A percentile compares a stretch with the other conserved stretches of the same genome.
Conservation (phyloP, 2,797 vertebrate genomes). For the Trichosurus vulpecula region DNA sequence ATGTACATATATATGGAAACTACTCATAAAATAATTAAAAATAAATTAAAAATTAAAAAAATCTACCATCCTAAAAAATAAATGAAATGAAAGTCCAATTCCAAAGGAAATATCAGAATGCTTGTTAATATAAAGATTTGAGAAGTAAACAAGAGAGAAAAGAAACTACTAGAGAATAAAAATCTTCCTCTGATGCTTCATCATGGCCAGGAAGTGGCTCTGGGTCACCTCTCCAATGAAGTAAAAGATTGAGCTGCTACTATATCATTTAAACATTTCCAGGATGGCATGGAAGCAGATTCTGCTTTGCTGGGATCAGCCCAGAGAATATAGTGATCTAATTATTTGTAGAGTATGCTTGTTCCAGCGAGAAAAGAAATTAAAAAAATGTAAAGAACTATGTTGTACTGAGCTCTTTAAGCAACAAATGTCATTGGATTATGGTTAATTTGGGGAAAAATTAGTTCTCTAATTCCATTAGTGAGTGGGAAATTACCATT, state of each 20-base stretch:
- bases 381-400: neutral
- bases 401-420: neutral
- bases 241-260: no score
- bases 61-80: neutral
- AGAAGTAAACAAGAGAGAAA: no score
- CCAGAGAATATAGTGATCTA: neutral
- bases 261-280: no score
- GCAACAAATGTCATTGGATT: neutral
- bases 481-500: no score
- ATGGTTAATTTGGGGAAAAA: neutral
- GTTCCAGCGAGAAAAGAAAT: neutral
- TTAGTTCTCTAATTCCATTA: neutral
- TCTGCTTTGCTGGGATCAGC: no score
- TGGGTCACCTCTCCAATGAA: no score
- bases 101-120: neutral
- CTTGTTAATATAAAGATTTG: no score
- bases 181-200: no score
- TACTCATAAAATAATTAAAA: neutral
- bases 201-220: no score
- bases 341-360: neutral
- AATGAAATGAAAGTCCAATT: neutral
- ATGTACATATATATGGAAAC: neutral
- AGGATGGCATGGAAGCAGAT: no score
- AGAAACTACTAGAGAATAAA: no score
- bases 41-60: neutral